phyloP scores from a whole-genome alignment of 1,140 invertebrate species.

The Phocides pigmalion region DNA sequence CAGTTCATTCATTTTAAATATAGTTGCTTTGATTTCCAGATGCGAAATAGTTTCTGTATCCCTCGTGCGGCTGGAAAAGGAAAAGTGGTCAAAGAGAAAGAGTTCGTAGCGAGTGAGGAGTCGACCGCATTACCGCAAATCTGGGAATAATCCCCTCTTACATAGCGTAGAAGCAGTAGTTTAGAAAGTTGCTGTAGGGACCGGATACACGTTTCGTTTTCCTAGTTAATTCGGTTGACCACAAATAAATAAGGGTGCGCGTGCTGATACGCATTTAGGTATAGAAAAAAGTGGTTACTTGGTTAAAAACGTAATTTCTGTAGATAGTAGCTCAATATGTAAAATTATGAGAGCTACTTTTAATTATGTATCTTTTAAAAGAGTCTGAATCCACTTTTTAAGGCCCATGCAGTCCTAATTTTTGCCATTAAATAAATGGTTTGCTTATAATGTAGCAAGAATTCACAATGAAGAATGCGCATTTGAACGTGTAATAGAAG shows the following conservation, averaged over 20 bases:
- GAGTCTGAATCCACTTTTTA: no score
- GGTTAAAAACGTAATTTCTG: not conserved
- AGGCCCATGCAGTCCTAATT: no score
- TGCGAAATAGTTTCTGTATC: conserved; percentile 14
- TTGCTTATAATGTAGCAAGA: no score
- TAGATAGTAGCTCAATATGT: no score
- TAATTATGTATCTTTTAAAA: no score
- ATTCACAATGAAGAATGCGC: no score
- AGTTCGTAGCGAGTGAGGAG: conserved; percentile 47
- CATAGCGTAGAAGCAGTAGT: conserved; percentile 51
- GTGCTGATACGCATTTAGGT: conserved; percentile 49
- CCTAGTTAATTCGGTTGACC: conserved; percentile 60
- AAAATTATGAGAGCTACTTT: no score
- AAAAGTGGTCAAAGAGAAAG: conserved; percentile 57
- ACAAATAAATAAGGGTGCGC: conserved; percentile 60
- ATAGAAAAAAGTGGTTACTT: conserved; percentile 49
- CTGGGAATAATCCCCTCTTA: conserved; percentile 59
- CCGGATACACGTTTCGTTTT: conserved; percentile 60
- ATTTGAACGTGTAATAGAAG: no score
- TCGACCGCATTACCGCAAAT: conserved; percentile 63
- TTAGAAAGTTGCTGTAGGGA: conserved; percentile 49
- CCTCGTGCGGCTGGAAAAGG: conserved; percentile 49
- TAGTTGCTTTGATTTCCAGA: not conserved
- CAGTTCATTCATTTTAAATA: no score
- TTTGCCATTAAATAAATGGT: no score